Evolutionary conservation across 2,113 vertebrate species (phyloP).

Genomic region (Pituophis catenifer): DNA sequence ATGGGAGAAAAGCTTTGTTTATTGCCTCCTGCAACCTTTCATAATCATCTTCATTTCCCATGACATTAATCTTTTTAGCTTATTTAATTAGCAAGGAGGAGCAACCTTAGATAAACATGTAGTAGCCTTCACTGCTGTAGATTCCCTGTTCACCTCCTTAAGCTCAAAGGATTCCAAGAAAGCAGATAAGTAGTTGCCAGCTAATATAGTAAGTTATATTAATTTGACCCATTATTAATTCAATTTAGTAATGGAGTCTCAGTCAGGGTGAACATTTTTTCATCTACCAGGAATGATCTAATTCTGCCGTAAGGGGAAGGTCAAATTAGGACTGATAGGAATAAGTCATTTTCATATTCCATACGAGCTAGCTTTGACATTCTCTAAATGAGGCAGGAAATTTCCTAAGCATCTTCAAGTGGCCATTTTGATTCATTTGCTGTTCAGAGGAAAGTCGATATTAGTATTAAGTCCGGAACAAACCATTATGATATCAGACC

Average conservation of each 20-base stretch:
- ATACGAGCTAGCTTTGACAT: background rate
- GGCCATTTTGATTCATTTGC: background rate
- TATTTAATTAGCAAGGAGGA: background rate
- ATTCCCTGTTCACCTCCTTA: background rate
- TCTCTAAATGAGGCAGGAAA: background rate
- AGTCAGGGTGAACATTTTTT: background rate
- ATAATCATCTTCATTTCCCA: background rate
- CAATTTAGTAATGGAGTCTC: background rate
- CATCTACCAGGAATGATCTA: background rate
- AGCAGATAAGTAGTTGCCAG: background rate
- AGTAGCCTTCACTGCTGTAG: background rate
- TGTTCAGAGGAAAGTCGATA: background rate
- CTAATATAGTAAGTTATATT: background rate
- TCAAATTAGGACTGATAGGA: background rate
- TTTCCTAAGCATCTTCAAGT: background rate
- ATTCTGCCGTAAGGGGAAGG: background rate
- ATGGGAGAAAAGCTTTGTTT: background rate
- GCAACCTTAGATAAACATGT: background rate
- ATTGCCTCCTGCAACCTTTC: background rate
- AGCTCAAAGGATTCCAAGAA: background rate
- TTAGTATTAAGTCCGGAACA: background rate
- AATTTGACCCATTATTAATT: background rate
- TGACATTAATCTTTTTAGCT: background rate
- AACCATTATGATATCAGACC: background rate
- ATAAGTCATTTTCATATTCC: background rate